Conservation (phyloP, 2,888 invertebrate species). For the Limnephilus rhombicus region DNA sequence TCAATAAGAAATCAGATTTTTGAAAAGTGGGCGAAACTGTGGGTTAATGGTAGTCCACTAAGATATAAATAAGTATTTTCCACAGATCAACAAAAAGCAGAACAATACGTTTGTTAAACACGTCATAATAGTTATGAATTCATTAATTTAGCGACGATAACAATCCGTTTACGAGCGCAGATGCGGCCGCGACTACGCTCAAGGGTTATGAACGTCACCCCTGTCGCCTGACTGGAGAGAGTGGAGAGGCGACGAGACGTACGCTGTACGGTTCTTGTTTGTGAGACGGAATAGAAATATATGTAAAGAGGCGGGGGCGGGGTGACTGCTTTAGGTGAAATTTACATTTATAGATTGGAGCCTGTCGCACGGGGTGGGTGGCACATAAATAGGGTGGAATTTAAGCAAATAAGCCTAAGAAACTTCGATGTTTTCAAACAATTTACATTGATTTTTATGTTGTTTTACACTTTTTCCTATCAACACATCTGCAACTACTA, state of each 20-base stretch:
- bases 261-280: conserved; percentile 57
- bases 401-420: neutral
- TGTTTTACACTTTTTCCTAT: neutral
- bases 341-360: conserved; percentile 63
- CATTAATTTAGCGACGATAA: neutral
- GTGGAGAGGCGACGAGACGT: neutral
- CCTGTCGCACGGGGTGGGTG: conserved; percentile 45
- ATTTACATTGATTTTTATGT: neutral
- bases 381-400: neutral
- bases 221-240: neutral
- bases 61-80: neutral
- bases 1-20: too few species aligned
- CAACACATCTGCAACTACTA: too few species aligned
- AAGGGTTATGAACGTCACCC: neutral
- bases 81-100: neutral
- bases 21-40: neutral
- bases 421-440: neutral
- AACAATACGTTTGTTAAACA: neutral
- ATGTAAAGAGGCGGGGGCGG: conserved; percentile 53
- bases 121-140: conserved; percentile 9
- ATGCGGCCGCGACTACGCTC: too few species aligned
- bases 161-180: neutral
- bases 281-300: conserved; percentile 66
- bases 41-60: neutral
- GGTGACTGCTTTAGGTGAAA: conserved; percentile 59